Evolutionary conservation across 2,888 invertebrate species (phyloP).

Genomic region (Eristalinus aeneus): DNA sequence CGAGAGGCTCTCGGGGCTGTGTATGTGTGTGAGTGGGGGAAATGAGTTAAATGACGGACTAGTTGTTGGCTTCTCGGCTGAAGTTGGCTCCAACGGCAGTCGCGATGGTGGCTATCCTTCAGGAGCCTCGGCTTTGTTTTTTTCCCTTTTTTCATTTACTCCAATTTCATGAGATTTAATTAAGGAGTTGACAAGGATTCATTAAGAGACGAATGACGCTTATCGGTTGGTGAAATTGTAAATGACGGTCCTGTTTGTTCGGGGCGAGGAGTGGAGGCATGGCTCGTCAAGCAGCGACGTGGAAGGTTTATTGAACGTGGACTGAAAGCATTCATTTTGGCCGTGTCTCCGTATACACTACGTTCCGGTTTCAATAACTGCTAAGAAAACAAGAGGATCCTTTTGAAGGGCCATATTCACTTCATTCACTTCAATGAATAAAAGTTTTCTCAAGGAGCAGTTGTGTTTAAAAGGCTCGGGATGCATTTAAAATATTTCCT

Average conservation of each 20-base stretch:
- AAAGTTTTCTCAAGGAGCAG: too few relatives aligned
- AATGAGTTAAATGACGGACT: constrained; percentile 8
- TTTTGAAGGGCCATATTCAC: background rate
- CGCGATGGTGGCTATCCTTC: background rate
- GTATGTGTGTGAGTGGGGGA: background rate
- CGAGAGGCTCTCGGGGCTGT: background rate
- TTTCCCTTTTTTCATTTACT: background rate
- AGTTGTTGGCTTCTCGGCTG: background rate
- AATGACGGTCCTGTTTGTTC: background rate
- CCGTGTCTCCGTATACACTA: background rate
- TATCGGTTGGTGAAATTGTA: background rate
- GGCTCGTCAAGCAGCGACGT: too few relatives aligned
- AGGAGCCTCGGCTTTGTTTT: background rate
- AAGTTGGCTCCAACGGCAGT: too few relatives aligned
- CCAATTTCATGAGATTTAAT: background rate
- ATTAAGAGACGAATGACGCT: background rate
- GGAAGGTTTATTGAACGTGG: background rate
- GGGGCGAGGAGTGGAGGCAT: background rate
- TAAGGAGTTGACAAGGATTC: background rate
- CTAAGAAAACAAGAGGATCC: background rate
- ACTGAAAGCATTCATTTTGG: background rate
- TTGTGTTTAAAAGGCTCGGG: too few relatives aligned
- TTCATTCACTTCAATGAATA: too few relatives aligned
- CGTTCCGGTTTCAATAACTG: background rate
- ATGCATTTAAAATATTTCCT: too few relatives aligned